phyloP scores from a whole-genome alignment of 2,888 invertebrate species.

The Dexiosoma caninum region DNA sequence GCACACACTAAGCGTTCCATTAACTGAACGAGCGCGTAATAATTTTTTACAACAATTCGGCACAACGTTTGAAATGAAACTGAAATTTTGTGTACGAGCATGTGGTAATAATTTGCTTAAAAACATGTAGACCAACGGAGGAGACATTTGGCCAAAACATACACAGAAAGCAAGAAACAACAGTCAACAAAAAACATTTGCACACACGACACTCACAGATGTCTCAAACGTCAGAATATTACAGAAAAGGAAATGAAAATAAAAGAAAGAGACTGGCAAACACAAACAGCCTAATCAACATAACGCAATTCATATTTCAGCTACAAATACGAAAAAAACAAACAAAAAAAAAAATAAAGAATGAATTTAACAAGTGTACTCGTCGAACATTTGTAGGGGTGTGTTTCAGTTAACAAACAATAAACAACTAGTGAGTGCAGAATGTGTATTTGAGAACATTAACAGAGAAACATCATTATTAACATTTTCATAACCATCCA shows the following conservation, averaged over 20 bases:
- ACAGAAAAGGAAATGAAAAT: constrained; percentile 37
- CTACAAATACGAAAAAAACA: too few species aligned
- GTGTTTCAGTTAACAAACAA: neutral
- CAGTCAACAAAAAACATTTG: constrained; percentile 51
- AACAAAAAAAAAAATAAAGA: too few species aligned
- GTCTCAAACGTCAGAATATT: constrained; percentile 41
- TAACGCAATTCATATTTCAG: neutral
- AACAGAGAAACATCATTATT: neutral
- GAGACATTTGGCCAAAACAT: constrained; percentile 66
- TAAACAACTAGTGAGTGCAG: neutral
- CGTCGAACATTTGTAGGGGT: neutral
- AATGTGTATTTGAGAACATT: neutral
- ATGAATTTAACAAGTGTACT: constrained; percentile 14
- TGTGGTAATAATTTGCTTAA: constrained; percentile 63
- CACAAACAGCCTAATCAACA: neutral
- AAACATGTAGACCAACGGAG: constrained; percentile 50
- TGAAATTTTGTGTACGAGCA: constrained; percentile 70
- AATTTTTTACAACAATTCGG: constrained; percentile 67
- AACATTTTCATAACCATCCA: constrained; percentile 11
- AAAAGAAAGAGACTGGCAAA: neutral
- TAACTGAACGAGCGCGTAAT: constrained; percentile 29
- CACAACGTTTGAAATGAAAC: constrained; percentile 76
- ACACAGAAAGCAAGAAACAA: constrained; percentile 43
- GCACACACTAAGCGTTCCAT: neutral
- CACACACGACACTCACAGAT: constrained; percentile 29